Evolutionary conservation across 1,140 invertebrate species (phyloP).

Genomic region (Drosophila kurseongensis): DNA sequence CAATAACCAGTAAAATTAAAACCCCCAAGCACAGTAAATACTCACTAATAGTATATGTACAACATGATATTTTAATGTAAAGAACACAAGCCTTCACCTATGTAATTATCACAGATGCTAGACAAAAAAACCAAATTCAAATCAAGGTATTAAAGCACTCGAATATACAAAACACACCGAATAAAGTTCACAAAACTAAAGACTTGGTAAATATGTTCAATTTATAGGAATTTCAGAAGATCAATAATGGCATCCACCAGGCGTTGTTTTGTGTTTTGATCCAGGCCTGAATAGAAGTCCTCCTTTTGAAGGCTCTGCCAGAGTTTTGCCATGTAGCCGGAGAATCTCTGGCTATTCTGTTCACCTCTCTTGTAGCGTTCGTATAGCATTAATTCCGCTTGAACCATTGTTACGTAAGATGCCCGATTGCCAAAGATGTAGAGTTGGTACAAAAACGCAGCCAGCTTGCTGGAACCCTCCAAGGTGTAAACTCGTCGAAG

Average conservation of each 20-base stretch:
- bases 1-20: constrained; percentile 14
- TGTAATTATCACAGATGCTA: constrained; percentile 63
- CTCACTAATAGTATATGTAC: constrained; percentile 37
- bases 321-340: constrained; percentile 39
- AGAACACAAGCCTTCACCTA: constrained; percentile 29
- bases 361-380: constrained; percentile 14
- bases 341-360: constrained; percentile 1
- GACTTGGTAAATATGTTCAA: constrained; percentile 1
- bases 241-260: constrained; percentile 32
- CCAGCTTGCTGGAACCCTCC: neutral
- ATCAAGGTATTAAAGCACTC: constrained; percentile 22
- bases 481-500: constrained; percentile 10
- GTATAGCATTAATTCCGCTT: constrained; percentile 32
- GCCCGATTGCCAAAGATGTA: constrained; percentile 22
- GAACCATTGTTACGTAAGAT: constrained; percentile 29
- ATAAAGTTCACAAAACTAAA: constrained; percentile 58
- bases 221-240: constrained; percentile 26
- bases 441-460: constrained; percentile 18
- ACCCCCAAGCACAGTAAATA: constrained; percentile 35
- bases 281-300: constrained; percentile 12
- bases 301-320: constrained; percentile 41
- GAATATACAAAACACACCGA: constrained; percentile 38
- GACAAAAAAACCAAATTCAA: constrained; percentile 16
- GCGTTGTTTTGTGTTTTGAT: constrained; percentile 9
- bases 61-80: constrained; percentile 53